Evolutionary conservation across 1,140 invertebrate genomes (phyloP).

Genomic region (Bombus confusus): DNA sequence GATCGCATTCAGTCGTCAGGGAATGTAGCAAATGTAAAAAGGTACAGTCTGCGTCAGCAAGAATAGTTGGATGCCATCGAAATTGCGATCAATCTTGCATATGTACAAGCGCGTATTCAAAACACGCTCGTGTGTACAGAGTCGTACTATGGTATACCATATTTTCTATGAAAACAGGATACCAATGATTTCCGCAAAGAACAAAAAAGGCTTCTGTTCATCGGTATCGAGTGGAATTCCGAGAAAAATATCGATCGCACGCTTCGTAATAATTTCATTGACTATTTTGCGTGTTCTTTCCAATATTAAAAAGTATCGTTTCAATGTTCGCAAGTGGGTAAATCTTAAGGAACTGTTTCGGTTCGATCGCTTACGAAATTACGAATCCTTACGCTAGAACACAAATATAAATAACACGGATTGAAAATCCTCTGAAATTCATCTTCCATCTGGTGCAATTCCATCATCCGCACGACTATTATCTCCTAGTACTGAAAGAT

Average conservation of each 20-base stretch:
- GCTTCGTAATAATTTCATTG: too few species aligned
- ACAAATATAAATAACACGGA: too few species aligned
- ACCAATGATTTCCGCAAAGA: background rate
- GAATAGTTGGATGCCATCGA: slow-evolving; percentile 1
- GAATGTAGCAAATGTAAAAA: background rate
- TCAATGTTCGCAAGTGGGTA: too few species aligned
- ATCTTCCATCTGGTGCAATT: background rate
- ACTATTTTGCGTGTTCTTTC: too few species aligned
- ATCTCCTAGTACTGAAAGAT: background rate
- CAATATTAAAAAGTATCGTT: too few species aligned
- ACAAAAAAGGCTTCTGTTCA: background rate
- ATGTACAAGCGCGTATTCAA: background rate
- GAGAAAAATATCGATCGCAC: too few species aligned
- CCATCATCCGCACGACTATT: background rate
- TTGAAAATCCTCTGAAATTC: background rate
- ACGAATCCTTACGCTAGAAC: too few species aligned
- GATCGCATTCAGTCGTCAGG: slow-evolving; percentile 1
- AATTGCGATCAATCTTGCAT: slow-evolving; percentile 17
- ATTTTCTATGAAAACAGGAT: background rate
- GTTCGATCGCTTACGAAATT: too few species aligned
- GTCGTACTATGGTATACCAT: background rate
- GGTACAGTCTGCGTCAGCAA: background rate
- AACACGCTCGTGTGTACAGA: background rate
- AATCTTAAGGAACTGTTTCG: too few species aligned
- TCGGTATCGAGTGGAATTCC: background rate